Conservation (phyloP, 2,797 vertebrate species). For the Mormyrops attenuatus region DNA sequence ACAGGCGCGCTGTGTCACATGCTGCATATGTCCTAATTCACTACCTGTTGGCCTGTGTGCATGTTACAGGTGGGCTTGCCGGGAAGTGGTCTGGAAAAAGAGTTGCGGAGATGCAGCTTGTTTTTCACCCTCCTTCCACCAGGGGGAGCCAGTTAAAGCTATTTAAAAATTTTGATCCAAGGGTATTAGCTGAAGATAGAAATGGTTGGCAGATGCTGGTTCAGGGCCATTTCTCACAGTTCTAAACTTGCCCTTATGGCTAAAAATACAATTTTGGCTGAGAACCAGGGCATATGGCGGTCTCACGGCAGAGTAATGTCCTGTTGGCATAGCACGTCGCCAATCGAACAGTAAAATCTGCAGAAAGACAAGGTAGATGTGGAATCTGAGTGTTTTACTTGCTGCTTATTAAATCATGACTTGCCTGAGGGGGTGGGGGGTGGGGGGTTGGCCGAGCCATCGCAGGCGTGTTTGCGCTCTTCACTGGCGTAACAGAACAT, state of each 20-base stretch:
- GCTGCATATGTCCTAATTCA: not conserved
- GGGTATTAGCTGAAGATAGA: not conserved
- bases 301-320: not conserved
- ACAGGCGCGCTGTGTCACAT: not conserved
- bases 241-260: not conserved
- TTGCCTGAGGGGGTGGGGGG: not conserved
- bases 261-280: not conserved
- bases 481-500: not conserved
- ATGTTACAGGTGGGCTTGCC: not conserved
- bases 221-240: not conserved
- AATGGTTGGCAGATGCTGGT: not conserved
- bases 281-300: not conserved
- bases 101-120: not conserved
- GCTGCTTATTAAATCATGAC: conserved; percentile 13
- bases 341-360: not conserved
- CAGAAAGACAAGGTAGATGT: not conserved
- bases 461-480: not conserved
- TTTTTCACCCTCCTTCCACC: not conserved
- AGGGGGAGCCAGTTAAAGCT: not conserved
- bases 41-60: not conserved
- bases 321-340: not conserved
- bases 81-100: not conserved
- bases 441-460: not conserved
- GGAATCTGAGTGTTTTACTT: conserved; percentile 6
- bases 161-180: not conserved